Evolutionary conservation across 23 tunicate genomes (phyloP).

Genomic region (Styela clava): DNA sequence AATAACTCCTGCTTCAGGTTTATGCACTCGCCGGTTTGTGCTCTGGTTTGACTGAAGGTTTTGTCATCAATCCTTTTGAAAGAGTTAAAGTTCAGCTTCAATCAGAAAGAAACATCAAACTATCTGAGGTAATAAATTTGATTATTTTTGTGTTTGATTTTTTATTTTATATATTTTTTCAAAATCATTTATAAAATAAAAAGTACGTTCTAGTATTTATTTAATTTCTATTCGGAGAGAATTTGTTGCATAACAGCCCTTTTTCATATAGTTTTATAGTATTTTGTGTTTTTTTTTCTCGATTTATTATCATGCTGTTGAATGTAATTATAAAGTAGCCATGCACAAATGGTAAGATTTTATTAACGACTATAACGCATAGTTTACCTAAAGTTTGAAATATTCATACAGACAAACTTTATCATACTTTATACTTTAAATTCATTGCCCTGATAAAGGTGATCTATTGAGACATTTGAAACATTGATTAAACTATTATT

Average conservation of each 20-base stretch:
- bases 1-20: conserved; percentile 45
- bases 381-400: no score
- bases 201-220: neutral
- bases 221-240: neutral
- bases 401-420: no score
- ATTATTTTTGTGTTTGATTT: neutral
- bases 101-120: conserved; percentile 68
- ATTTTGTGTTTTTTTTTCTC: no score
- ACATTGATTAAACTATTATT: no score
- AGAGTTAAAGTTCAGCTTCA: conserved; percentile 93
- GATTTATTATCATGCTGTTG: no score
- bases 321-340: no score
- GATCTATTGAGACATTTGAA: no score
- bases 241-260: neutral
- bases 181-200: neutral
- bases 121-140: conserved; percentile 85
- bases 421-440: no score
- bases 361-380: no score
- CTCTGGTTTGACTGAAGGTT: conserved; percentile 87
- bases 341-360: no score
- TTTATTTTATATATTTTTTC: neutral
- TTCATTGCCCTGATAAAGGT: no score
- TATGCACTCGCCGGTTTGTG: conserved; percentile 93
- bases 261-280: no score
- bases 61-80: conserved; percentile 92